A percentile compares a stretch with the other conserved stretches of the same genome.
These are phyloP conservation scores for Euplexia lucipara DNA, from an alignment of 2,888 invertebrate species.

Conservation along the genomic window DNA sequence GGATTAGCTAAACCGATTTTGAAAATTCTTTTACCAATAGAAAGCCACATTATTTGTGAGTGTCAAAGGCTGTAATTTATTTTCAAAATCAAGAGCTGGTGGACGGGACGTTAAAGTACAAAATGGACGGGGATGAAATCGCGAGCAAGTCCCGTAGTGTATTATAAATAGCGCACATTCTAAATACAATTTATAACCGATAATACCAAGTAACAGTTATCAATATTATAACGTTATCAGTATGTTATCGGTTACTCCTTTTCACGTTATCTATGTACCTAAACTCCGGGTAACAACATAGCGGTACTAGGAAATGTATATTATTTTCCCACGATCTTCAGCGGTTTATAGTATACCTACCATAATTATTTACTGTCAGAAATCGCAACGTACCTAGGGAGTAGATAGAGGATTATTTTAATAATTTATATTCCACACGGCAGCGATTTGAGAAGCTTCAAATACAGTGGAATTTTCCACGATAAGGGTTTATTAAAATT, in stretches of 20 bases:
- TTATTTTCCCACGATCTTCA: conserved; percentile 54
- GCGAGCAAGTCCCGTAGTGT: too few species aligned
- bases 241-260: conserved; percentile 39
- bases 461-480: not conserved
- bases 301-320: conserved; percentile 14
- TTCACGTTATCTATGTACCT: conserved; percentile 32
- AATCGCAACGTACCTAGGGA: conserved; percentile 19
- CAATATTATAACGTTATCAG: conserved; percentile 33
- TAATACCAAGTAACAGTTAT: conserved; percentile 31
- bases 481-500: not conserved
- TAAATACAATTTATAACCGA: conserved; percentile 5
- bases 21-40: too few species aligned
- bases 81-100: too few species aligned
- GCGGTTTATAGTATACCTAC: not conserved
- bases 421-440: conserved; percentile 37
- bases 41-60: too few species aligned
- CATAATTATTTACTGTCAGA: conserved; percentile 26
- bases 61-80: too few species aligned
- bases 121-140: too few species aligned
- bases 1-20: too few species aligned
- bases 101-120: too few species aligned
- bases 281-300: conserved; percentile 17
- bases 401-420: conserved; percentile 12
- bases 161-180: too few species aligned
- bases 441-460: conserved; percentile 2